phyloP scores from a whole-genome alignment of 2,113 vertebrate species.

The Drymodes brunneopygia region DNA sequence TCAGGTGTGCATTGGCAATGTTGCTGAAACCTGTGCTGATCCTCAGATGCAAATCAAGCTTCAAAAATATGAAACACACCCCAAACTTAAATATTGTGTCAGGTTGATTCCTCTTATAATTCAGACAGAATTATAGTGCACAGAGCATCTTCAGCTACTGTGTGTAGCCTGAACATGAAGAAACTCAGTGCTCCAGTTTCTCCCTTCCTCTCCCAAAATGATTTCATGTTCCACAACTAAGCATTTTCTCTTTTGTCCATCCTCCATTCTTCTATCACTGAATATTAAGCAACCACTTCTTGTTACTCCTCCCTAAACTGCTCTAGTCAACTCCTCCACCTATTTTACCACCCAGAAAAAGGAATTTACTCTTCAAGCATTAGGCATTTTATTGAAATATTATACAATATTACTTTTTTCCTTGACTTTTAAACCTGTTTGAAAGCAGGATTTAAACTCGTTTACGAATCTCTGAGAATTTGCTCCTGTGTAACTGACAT shows the following conservation, averaged over 20 bases:
- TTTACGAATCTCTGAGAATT: neutral
- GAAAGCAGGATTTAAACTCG: neutral
- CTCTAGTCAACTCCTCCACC: neutral
- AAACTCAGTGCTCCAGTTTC: neutral
- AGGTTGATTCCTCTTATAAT: neutral
- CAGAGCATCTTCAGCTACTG: neutral
- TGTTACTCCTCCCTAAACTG: neutral
- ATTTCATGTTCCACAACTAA: neutral
- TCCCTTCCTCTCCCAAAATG: fast-evolving
- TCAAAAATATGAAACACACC: neutral
- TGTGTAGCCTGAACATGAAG: neutral
- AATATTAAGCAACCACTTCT: neutral
- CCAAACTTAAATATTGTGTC: neutral
- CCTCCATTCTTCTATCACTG: neutral
- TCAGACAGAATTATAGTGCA: neutral
- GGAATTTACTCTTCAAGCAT: neutral
- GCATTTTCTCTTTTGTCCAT: neutral
- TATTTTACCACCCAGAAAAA: neutral
- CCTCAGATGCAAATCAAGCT: neutral
- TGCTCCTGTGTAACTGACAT: neutral
- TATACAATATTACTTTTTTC: slow-evolving; percentile 2
- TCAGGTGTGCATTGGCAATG: neutral
- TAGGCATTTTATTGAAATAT: slow-evolving; percentile 17
- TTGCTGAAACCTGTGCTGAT: neutral
- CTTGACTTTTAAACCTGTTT: neutral